A percentile compares a stretch with the other conserved stretches of the same genome.
Evolutionary conservation across 2,113 vertebrate genomes (phyloP).

Genomic region (Micronycteris hirsuta): DNA sequence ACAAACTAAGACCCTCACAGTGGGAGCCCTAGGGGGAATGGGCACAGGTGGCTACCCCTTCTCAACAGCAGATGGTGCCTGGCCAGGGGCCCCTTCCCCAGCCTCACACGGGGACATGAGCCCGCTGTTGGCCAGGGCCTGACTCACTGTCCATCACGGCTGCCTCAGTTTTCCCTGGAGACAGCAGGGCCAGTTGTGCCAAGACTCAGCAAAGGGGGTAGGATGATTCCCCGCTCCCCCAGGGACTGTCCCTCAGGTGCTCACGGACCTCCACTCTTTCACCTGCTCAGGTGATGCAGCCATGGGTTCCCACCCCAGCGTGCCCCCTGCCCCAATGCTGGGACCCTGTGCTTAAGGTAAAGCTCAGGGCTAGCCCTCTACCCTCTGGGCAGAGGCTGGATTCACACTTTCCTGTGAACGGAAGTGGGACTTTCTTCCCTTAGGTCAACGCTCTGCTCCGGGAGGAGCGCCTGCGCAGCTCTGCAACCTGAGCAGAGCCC

Average conservation of each 20-base stretch:
- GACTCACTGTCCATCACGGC: no score
- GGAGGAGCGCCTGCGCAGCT: fast-evolving
- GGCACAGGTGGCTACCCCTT: neutral
- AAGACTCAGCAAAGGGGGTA: neutral
- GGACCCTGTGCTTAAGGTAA: neutral
- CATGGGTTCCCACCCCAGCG: fast-evolving
- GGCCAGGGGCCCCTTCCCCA: no score
- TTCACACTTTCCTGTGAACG: fast-evolving
- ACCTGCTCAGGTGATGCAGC: neutral
- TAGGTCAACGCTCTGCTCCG: neutral
- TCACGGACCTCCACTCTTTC: neutral
- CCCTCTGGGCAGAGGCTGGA: neutral
- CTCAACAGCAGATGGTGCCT: neutral
- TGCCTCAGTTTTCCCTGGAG: fast-evolving
- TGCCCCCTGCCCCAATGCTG: no score
- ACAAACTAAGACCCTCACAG: neutral
- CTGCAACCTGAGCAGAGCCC: no score
- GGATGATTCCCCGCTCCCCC: neutral
- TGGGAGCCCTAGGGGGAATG: neutral
- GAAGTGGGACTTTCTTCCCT: neutral
- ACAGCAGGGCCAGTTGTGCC: fast-evolving
- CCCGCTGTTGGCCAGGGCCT: fast-evolving
- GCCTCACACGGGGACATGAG: neutral
- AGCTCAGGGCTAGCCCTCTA: fast-evolving
- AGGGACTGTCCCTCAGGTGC: neutral